Percentiles rank a stretch among this genome's conserved stretches.
Conservation (phyloP, 1,140 invertebrate genomes). For the Sinonovacula constricta region DNA sequence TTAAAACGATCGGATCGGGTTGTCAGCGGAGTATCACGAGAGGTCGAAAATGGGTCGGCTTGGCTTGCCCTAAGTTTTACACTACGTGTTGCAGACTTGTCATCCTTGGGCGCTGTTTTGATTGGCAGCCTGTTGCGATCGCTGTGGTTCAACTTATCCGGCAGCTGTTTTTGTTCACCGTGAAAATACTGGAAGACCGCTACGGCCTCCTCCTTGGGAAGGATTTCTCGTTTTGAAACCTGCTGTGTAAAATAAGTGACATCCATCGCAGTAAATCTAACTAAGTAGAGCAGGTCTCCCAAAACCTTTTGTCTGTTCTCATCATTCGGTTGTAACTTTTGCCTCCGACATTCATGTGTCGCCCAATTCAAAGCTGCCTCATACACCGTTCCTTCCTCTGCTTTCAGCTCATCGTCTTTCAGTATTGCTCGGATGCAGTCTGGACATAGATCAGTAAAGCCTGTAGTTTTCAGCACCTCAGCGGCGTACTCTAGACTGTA, state of each 20-base stretch:
- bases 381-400: slow-evolving; percentile 45
- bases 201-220: slow-evolving; percentile 39
- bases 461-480: slow-evolving; percentile 23
- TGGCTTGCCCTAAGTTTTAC: not conserved
- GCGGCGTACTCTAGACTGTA: slow-evolving; percentile 9
- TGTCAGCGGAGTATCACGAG: not conserved
- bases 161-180: slow-evolving; percentile 26
- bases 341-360: slow-evolving; percentile 32
- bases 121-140: slow-evolving; percentile 33
- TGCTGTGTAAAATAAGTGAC: slow-evolving; percentile 37
- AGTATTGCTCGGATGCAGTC: slow-evolving; percentile 34
- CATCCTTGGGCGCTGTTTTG: not conserved
- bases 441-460: slow-evolving; percentile 32
- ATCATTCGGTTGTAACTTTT: slow-evolving; percentile 28
- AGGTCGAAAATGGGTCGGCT: no score
- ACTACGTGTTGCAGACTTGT: not conserved
- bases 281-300: slow-evolving; percentile 37
- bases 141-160: slow-evolving; percentile 24
- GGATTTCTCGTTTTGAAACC: slow-evolving; percentile 30
- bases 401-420: slow-evolving; percentile 38
- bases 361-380: slow-evolving; percentile 40
- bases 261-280: slow-evolving; percentile 52
- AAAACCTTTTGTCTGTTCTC: slow-evolving; percentile 28
- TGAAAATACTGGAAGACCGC: slow-evolving; percentile 46
- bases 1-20: not conserved